Evolutionary conservation across 2,888 invertebrate genomes (phyloP), one percentile per base, ranked within the genome.

Genomic region (Aphelenchoides bicaudatus): DNA sequence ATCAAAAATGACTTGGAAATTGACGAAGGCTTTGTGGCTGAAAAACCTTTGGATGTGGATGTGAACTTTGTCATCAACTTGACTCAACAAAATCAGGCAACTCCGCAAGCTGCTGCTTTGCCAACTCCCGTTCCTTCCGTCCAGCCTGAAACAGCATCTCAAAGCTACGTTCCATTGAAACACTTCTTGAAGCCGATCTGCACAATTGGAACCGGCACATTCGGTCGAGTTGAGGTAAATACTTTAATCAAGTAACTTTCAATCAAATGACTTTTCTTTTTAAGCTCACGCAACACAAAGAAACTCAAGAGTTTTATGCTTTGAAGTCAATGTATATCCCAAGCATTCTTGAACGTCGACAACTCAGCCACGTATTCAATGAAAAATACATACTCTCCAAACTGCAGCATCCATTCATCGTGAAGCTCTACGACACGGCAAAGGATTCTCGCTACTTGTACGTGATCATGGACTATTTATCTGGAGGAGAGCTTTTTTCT

Each of bases 341-440:
- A 39, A 91, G 92, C 81, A 59, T 96, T 66, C 90, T 96, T 77
- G 86, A 90, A 78, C 85, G 82, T 51, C 90, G 93, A 82, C 94
- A 94, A 84, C 90, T 92, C 72, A 92, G 92, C 77, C 96, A 96
- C 82, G 93, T 94, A 63, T 89, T 90, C 84, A 94, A 91, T 81
- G 96, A 96, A 83, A 92, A 93, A 81, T 88, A 87, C 75, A 91
- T 96, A 75, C 85, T 96, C 62, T 63, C 78, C 51, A 61, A 89
- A 83, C 87, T 94, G 73, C 86, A 87, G 74, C 93, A 96, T 84
- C 94, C 94, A 53, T 96, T 96, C 83, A 88, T 96, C 78, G 91
- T 96, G 58, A 90, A 90, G 81, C 84, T 91, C 82, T 86, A 88
- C 75, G 92, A 91, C 89, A 89, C 89, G 79, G 88, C 89, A 74